Percentiles rank a stretch among this genome's conserved stretches.
Conservation (phyloP, 2,797 vertebrate species). For the Prunella strophiata region DNA sequence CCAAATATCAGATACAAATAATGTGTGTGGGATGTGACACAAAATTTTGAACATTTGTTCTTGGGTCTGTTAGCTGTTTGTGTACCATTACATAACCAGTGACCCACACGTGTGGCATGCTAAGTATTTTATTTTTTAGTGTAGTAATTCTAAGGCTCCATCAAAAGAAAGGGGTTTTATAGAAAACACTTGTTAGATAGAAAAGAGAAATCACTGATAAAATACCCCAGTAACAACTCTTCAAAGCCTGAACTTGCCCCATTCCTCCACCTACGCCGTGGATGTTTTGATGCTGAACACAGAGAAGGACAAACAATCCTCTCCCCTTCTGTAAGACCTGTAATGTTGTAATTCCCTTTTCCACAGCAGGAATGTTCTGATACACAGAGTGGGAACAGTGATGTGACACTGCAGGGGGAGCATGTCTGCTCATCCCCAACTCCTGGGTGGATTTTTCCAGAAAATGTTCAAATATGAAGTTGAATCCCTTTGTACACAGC, state of each 20-base stretch:
- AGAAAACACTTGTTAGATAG: background rate
- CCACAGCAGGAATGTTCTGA: background rate
- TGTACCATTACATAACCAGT: slow-evolving; percentile 42
- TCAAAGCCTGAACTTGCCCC: background rate
- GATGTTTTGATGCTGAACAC: background rate
- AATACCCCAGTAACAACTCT: background rate
- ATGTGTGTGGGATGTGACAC: slow-evolving; percentile 34
- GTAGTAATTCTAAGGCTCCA: background rate
- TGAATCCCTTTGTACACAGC: background rate
- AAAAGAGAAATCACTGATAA: background rate
- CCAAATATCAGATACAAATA: slow-evolving; percentile 37
- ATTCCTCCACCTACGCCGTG: background rate
- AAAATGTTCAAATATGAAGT: background rate
- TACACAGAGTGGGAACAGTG: background rate
- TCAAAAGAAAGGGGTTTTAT: background rate
- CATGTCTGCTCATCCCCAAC: background rate
- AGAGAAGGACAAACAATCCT: background rate
- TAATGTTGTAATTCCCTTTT: background rate
- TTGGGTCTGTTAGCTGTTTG: slow-evolving; percentile 34
- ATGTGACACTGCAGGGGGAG: background rate
- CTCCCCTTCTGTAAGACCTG: background rate
- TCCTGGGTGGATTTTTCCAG: background rate
- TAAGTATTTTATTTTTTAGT: slow-evolving; percentile 23
- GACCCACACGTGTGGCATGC: slow-evolving; percentile 17
- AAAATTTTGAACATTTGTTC: slow-evolving; percentile 34